phyloP scores from a whole-genome alignment of 1,140 invertebrate genomes.

The Choristoneura fumiferana region DNA sequence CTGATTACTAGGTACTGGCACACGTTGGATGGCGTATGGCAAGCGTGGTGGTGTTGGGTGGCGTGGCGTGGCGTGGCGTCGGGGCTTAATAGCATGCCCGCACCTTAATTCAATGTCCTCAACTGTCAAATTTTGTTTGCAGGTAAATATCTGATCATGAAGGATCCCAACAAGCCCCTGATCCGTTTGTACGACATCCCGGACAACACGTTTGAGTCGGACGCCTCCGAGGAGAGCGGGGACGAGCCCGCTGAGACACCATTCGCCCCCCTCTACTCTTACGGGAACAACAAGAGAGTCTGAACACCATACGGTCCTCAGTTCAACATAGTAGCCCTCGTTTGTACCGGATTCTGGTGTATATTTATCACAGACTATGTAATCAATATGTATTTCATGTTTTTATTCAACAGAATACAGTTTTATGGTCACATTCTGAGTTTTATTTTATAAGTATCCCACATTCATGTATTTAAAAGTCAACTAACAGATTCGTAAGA shows the following conservation, averaged over 20 bases:
- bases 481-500: too few species aligned
- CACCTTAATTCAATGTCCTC: too few species aligned
- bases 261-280: constrained; percentile 76
- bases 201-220: constrained; percentile 98
- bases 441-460: constrained; percentile 49
- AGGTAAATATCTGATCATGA: constrained; percentile 97
- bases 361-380: constrained; percentile 13
- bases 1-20: too few species aligned
- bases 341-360: constrained; percentile 7
- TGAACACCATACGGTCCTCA: constrained; percentile 29
- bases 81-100: too few species aligned
- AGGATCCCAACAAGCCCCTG: constrained; percentile 99
- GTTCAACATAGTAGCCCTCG: neutral
- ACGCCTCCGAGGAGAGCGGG: constrained; percentile 94
- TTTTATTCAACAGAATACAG: constrained; percentile 63
- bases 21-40: too few species aligned
- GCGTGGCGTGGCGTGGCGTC: too few species aligned
- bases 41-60: too few species aligned
- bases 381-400: constrained; percentile 52
- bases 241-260: constrained; percentile 86
- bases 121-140: constrained; percentile 23
- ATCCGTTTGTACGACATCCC: constrained; percentile 98
- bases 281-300: constrained; percentile 72
- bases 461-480: too few species aligned
- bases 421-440: constrained; percentile 53